Base-by-base conservation (phyloP, 2,797 vertebrate genomes). In the Aselliscus stoliczkanus region DNA sequence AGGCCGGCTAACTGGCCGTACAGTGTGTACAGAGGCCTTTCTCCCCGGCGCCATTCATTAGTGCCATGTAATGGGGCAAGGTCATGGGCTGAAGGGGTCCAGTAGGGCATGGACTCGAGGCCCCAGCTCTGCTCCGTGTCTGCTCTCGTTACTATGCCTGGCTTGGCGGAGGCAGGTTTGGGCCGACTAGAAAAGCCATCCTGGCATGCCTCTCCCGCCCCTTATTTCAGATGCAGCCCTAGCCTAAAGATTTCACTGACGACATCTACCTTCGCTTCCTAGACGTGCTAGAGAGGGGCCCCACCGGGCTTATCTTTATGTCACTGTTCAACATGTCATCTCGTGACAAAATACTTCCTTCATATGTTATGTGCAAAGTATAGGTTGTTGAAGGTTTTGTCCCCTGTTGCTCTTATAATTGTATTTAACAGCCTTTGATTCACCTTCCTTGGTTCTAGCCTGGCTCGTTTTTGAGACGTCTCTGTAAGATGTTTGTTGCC, bases 1-100 rank as follows among this genome's bases (percentile, higher is more conserved):
- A 39, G 13, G 11, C 5, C 13, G 73, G 65, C 27, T 34, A 18
- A 0, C 7, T 0, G 4, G 27, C 73, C 42, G 0, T 1, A 0
- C 62, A 65, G n/a, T 72, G 5, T 31, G 3, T 56, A 4, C 10
- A 82, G 23, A 56, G 10, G 1, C n/a, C 34, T 58, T 39, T 27
- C 65, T 12, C 14, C 13, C 18, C 2, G 18, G 14, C 31, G 62
- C n/a, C 77, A 27, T 58, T 29, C 9, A 0, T 7, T 25, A 64
- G 37, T 10, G 2, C 44, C 17, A 13, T 14, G 4, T 5, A 18
- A 2, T 31, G 12, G 47, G 44, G 34, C 7, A 18, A 23, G 37
- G 56, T 44, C 42, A 67, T 52, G 62, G 29, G 13, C 29, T 4
- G 39, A 39, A 25, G 5, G 62, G 62, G 7, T 31, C 2, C 31